Base-by-base conservation (phyloP, 1,140 invertebrate genomes). In the Micrasema longulum region DNA sequence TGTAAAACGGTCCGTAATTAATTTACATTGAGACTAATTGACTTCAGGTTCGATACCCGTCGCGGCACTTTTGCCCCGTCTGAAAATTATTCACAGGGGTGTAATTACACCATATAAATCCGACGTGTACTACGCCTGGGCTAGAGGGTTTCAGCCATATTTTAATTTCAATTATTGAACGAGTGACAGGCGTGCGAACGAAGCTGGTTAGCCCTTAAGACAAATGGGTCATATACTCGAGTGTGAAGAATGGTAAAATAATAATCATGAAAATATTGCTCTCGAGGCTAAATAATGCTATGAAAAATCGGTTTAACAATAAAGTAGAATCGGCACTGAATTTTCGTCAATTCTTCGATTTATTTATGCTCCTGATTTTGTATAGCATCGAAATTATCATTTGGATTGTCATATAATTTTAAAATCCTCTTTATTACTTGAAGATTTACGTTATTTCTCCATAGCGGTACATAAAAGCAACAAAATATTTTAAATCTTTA, bases 161-260 rank as follows among this genome's bases (percentile, higher is more conserved):
- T 73, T 73, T 73, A 64, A 73, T 73, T 73, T 73, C 71, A 73
- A 73, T 73, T 73, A 73, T 73, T 67, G 71, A 11, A 47, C 65
- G 57, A 57, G 14, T 20, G 66, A 69, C 71, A 65, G 66, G 43
- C 66, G 71, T 73, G 71, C 62, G 69, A 63, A 69, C 26, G 14
- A 12, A 35, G 9, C 52, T 38, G 47, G 31, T 66, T 66, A 64
- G 26, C 3, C 9, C 18, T 3, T 26, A n/a, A 64, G 60, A 47
- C 36, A 60, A 43, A 60, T 60, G 36, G 55, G 55, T 38, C 36
- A 6, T 5, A 0, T 48, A 31, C 26, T 31, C 3, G 26, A 4
- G n/a, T 47, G 12, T 52, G 18, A 52, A 52, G 6, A 52, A 52
- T 52, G 48, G 1, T 52, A 31, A 31, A 31, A n/a, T n/a, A n/a